Evolutionary conservation across 2,888 invertebrate genomes (phyloP).

Genomic region (Agonum fuliginosum): DNA sequence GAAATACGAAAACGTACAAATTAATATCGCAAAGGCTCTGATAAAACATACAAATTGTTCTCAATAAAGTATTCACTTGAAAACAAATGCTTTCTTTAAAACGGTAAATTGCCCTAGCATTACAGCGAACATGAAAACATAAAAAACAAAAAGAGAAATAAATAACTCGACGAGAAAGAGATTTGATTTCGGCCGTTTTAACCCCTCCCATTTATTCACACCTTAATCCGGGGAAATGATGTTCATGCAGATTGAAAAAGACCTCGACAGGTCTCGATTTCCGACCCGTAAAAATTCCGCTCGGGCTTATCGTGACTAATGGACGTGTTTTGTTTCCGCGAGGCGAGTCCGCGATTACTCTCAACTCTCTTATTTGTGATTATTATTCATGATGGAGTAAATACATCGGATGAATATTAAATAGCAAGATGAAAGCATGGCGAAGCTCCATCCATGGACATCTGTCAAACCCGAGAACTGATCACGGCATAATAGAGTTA

Average conservation of each 20-base stretch:
- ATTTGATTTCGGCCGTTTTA: not conserved
- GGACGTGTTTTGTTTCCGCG: constrained; percentile 36
- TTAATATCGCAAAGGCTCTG: not conserved
- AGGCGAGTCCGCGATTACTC: constrained; percentile 35
- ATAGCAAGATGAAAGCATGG: not conserved
- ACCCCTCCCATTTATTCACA: constrained; percentile 17
- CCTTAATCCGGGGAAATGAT: constrained; percentile 47
- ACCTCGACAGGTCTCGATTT: constrained; percentile 11
- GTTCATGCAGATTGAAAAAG: constrained; percentile 47
- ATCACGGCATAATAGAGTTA: constrained; percentile 8
- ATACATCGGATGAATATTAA: constrained; percentile 46
- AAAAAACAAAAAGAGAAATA: constrained; percentile 28
- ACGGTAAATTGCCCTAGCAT: constrained; percentile 25
- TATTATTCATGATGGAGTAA: constrained; percentile 24
- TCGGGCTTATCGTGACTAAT: constrained; percentile 45
- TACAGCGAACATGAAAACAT: constrained; percentile 1
- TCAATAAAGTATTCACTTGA: not conserved
- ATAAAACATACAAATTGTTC: constrained; percentile 21
- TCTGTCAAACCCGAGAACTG: constrained; percentile 19
- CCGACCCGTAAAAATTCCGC: constrained; percentile 22
- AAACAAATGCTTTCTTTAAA: constrained; percentile 25
- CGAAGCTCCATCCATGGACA: constrained; percentile 5
- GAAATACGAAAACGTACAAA: too few relatives aligned
- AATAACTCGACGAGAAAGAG: constrained; percentile 1
- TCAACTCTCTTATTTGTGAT: constrained; percentile 20